Evolutionary conservation across 1,140 invertebrate genomes (phyloP).

Genomic region (silkworm (Bombyx mori)): DNA sequence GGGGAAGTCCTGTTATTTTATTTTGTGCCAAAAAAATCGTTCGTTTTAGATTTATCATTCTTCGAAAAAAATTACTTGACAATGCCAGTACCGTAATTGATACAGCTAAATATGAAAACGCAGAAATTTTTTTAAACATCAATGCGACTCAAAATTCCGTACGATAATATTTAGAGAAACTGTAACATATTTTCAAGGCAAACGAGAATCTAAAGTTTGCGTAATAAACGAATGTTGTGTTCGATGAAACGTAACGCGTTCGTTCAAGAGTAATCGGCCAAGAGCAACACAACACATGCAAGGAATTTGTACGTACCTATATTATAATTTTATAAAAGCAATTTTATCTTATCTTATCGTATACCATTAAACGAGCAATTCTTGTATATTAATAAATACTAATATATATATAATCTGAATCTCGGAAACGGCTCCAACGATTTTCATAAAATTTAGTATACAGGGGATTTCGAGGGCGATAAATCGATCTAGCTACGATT

Average conservation of each 20-base stretch:
- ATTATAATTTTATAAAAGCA: too few species aligned
- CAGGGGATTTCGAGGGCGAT: too few species aligned
- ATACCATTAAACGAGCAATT: too few species aligned
- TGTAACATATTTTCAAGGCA: conserved; percentile 26
- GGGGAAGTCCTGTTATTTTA: not conserved
- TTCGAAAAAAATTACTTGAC: too few species aligned
- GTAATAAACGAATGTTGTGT: conserved; percentile 22
- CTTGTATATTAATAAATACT: too few species aligned
- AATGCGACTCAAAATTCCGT: not conserved
- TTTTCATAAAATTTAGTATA: too few species aligned
- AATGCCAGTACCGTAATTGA: not conserved
- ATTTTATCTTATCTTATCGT: too few species aligned
- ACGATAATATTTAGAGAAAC: not conserved
- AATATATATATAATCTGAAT: too few species aligned
- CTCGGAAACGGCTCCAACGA: too few species aligned
- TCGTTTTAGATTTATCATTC: not conserved
- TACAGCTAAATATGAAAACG: not conserved
- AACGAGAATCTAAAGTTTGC: conserved; percentile 28
- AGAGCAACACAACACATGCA: conserved; percentile 11
- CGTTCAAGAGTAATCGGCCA: conserved; percentile 40
- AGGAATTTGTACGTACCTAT: too few species aligned
- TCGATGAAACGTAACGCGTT: conserved; percentile 25
- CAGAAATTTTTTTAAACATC: not conserved
- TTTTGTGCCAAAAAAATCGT: not conserved
- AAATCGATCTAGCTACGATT: too few species aligned